Evolutionary conservation across 2,113 vertebrate genomes (phyloP).

Genomic region (Aptenodytes patagonicus): DNA sequence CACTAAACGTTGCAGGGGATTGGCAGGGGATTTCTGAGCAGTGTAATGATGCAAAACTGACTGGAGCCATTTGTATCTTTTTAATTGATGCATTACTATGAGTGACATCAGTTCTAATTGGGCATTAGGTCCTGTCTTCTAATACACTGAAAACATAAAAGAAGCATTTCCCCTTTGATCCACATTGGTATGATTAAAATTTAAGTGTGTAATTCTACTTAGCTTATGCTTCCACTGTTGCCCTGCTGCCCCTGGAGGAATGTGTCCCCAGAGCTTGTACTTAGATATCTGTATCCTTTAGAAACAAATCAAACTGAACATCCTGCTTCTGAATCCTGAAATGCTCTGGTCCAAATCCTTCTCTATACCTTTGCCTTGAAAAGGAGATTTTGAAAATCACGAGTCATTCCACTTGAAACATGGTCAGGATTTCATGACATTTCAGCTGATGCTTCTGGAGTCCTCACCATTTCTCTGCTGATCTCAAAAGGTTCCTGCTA

Average conservation of each 20-base stretch:
- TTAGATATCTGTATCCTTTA: background rate
- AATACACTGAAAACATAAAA: conserved; percentile 17
- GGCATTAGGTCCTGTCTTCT: background rate
- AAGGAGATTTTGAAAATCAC: background rate
- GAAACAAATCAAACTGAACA: background rate
- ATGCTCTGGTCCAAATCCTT: background rate
- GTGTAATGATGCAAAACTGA: background rate
- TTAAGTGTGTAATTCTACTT: background rate
- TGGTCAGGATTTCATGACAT: background rate
- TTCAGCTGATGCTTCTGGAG: background rate
- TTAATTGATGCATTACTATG: background rate
- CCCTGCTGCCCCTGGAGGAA: background rate
- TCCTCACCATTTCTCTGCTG: background rate
- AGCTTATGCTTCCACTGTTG: background rate
- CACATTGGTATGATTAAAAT: conserved; percentile 1
- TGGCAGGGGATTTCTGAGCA: conserved; percentile 13
- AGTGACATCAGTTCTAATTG: conserved; percentile 14
- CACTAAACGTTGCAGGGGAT: background rate
- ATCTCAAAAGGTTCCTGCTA: background rate
- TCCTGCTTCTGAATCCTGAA: background rate
- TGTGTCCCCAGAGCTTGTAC: background rate
- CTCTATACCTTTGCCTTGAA: background rate
- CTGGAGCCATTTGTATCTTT: background rate
- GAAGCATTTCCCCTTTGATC: background rate
- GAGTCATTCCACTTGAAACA: background rate